Base-by-base conservation (phyloP, 2,888 invertebrate genomes). In the Serrognathus titanus region DNA sequence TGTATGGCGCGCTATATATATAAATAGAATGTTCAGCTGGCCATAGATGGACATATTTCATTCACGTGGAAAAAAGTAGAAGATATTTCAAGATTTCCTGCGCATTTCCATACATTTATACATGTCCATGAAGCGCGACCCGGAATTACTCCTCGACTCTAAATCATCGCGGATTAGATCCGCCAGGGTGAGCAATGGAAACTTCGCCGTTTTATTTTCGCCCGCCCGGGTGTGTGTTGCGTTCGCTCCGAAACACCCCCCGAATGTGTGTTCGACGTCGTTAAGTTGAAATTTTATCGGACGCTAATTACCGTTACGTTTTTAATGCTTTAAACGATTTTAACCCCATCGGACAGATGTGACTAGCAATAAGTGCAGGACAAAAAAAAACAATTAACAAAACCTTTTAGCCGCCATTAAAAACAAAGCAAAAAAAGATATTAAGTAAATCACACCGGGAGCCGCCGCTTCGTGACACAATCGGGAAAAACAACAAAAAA, bases 81-180 rank as follows among this genome's bases (percentile, higher is more conserved):
- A 67, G 66, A 69, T 68, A 66, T 68, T 68, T 64, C 68, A 69
- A 67, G 67, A 67, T 69, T 68, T 68, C 63, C 60, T 59, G 62
- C 62, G 58, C 63, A 69, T 67, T 70, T 69, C 64, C 67, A 67
- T 69, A 66, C 68, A 70, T 70, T 69, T 69, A 69, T 70, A 67
- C 66, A 63, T 66, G 70, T 66, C 68, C 64, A 58, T 63, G 61
- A 57, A 60, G 63, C 58, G 62, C 64, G 59, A 63, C 64, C 62
- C 63, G 58, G 58, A 59, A 43, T 60, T 65, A 67, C 65, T 64
- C 63, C 63, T 63, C 63, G 55, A 46, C 62, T 61, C 63, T 69
- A 69, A 69, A 69, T 69, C 68, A 68, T 67, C 53, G 54, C 57
- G 67, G 68, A 69, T 69, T 67, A 69, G 63, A 60, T 61, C 58